Conservation (phyloP, 1,140 invertebrate species). For the Drosophila kohkoa region DNA sequence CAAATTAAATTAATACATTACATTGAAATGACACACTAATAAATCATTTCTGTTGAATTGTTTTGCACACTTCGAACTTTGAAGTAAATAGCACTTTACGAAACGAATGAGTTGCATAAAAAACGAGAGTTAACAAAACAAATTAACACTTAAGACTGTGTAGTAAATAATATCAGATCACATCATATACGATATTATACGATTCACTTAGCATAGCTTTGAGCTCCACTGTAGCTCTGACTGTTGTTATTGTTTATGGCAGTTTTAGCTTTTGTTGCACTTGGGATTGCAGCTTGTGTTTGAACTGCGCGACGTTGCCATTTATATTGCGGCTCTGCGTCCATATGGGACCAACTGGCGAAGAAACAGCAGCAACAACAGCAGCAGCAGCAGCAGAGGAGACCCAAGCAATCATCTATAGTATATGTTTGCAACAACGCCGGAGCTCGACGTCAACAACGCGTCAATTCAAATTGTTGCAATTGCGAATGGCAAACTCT, state of each 20-base stretch:
- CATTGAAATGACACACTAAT: too few relatives aligned
- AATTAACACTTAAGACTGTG: slow-evolving; percentile 4
- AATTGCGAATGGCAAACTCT: slow-evolving; percentile 29
- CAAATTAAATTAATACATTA: too few relatives aligned
- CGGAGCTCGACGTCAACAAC: neutral
- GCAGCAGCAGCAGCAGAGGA: too few relatives aligned
- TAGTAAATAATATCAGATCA: neutral
- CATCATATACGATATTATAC: neutral
- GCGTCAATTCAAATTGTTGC: slow-evolving; percentile 42
- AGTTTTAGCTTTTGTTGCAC: slow-evolving; percentile 30
- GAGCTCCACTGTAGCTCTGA: neutral
- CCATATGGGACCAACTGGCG: slow-evolving; percentile 42
- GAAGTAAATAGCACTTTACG: neutral
- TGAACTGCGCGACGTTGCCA: slow-evolving; percentile 14
- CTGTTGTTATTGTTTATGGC: slow-evolving; percentile 23
- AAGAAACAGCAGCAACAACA: too few relatives aligned
- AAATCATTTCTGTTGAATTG: too few relatives aligned
- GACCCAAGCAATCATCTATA: slow-evolving; percentile 39
- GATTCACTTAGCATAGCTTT: neutral
- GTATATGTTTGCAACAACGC: too few relatives aligned
- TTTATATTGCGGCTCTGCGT: slow-evolving; percentile 26
- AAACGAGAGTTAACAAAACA: slow-evolving; percentile 6
- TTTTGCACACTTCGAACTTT: too few relatives aligned
- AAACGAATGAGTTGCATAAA: neutral
- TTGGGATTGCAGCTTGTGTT: slow-evolving; percentile 38